Percentiles rank a stretch among this genome's conserved stretches.
Evolutionary conservation across 2,113 vertebrate genomes (phyloP).

Genomic region (Theristicus caerulescens): DNA sequence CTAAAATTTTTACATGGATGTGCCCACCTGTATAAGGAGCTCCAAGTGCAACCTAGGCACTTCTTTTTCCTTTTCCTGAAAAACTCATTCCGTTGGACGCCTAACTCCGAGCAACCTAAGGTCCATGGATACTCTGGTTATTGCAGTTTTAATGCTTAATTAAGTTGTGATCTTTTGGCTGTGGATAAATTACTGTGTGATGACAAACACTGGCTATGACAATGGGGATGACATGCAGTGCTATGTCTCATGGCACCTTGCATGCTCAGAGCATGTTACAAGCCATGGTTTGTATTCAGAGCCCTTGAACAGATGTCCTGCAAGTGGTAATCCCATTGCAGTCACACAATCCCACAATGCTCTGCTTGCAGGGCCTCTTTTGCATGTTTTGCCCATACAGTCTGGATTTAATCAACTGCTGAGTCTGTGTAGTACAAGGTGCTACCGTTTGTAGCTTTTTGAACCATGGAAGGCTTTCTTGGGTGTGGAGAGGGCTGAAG

Average conservation of each 20-base stretch:
- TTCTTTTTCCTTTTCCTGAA: neutral
- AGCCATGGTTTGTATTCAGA: neutral
- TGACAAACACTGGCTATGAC: neutral
- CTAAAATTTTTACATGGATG: neutral
- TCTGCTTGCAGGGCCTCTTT: neutral
- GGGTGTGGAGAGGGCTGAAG: neutral
- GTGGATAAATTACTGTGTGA: neutral
- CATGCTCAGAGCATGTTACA: neutral
- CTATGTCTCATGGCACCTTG: fast-evolving
- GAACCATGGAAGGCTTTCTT: neutral
- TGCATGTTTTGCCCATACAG: neutral
- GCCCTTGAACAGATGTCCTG: neutral
- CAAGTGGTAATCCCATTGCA: neutral
- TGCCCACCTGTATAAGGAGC: neutral
- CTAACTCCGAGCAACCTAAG: neutral
- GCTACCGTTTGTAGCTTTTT: neutral
- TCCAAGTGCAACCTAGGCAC: neutral
- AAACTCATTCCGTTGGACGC: neutral
- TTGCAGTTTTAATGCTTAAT: neutral
- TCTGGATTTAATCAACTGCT: neutral
- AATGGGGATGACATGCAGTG: no score
- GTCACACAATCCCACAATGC: neutral
- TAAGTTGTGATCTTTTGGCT: neutral
- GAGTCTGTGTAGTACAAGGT: neutral
- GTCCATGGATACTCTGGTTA: neutral